Percentiles rank a stretch among this genome's conserved stretches.
Evolutionary conservation across 2,113 vertebrate species (phyloP).

Genomic region (Glaucomys volans): DNA sequence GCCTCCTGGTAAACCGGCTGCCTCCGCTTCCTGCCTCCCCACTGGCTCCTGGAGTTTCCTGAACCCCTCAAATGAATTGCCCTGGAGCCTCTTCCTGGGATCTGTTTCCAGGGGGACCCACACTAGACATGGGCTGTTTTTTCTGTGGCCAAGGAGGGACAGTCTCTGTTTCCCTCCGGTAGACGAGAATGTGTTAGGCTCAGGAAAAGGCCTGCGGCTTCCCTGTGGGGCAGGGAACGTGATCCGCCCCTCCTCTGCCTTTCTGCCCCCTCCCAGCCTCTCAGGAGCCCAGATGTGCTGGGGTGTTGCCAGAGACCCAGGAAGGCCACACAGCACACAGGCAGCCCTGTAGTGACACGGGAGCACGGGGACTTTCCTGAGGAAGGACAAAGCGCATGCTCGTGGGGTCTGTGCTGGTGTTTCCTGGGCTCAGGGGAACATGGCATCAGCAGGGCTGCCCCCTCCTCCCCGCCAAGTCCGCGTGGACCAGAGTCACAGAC

Average conservation of each 20-base stretch:
- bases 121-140: not conserved
- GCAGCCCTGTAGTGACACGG: no score
- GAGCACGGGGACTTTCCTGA: fast-evolving
- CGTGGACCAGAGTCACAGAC: fast-evolving
- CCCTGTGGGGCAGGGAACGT: fast-evolving
- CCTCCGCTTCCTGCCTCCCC: no score
- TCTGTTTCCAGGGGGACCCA: not conserved
- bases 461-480: not conserved
- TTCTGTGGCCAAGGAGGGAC: not conserved
- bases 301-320: no score
- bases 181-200: fast-evolving
- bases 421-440: not conserved
- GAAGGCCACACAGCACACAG: fast-evolving
- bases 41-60: not conserved
- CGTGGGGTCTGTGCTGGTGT: not conserved
- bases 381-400: fast-evolving
- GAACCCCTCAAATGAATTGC: no score
- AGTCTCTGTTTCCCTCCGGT: not conserved
- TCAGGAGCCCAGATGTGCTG: not conserved
- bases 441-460: no score
- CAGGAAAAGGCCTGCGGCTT: not conserved
- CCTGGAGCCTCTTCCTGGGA: not conserved
- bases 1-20: no score
- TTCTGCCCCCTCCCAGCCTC: not conserved
- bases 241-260: fast-evolving